Conservation (phyloP, 1,140 invertebrate genomes). For the Cecropterus lyciades region DNA sequence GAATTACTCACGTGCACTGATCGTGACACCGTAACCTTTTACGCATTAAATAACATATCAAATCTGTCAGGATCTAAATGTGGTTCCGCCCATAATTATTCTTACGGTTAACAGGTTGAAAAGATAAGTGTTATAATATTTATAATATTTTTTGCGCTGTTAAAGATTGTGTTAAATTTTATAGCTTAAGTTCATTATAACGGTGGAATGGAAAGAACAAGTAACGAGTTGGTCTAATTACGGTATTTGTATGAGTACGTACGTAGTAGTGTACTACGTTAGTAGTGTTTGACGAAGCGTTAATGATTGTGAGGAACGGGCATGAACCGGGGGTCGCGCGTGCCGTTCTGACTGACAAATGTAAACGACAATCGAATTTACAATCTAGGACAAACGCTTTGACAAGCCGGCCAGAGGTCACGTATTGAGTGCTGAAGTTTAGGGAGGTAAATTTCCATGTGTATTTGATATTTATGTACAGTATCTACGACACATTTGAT, state of each 20-base stretch:
- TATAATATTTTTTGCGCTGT: slow-evolving; percentile 8
- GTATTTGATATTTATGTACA: neutral
- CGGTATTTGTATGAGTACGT: slow-evolving; percentile 1
- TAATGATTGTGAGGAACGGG: slow-evolving; percentile 54
- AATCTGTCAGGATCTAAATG: slow-evolving; percentile 20
- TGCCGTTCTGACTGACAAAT: slow-evolving; percentile 48
- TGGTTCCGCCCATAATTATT: slow-evolving; percentile 13
- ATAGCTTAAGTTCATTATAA: neutral
- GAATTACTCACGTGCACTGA: slow-evolving; percentile 3
- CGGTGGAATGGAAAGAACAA: neutral
- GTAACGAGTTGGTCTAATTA: neutral
- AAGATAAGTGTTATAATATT: slow-evolving; percentile 15
- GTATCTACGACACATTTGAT: neutral
- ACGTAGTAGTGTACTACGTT: too few species aligned
- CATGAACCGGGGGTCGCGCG: slow-evolving; percentile 60
- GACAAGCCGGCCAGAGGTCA: slow-evolving; percentile 6
- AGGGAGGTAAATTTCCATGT: neutral
- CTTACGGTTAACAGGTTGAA: slow-evolving; percentile 4
- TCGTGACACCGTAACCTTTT: slow-evolving; percentile 21
- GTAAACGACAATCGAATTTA: slow-evolving; percentile 45
- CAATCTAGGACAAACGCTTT: slow-evolving; percentile 13
- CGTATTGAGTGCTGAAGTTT: slow-evolving; percentile 5
- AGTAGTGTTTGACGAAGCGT: slow-evolving; percentile 60
- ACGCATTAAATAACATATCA: slow-evolving; percentile 25
- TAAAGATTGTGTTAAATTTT: neutral